A percentile compares a stretch with the other conserved stretches of the same genome.
These are phyloP conservation scores for Reticulitermes lucifugus DNA, from an alignment of 2,888 invertebrate species.

Conservation along the genomic window DNA sequence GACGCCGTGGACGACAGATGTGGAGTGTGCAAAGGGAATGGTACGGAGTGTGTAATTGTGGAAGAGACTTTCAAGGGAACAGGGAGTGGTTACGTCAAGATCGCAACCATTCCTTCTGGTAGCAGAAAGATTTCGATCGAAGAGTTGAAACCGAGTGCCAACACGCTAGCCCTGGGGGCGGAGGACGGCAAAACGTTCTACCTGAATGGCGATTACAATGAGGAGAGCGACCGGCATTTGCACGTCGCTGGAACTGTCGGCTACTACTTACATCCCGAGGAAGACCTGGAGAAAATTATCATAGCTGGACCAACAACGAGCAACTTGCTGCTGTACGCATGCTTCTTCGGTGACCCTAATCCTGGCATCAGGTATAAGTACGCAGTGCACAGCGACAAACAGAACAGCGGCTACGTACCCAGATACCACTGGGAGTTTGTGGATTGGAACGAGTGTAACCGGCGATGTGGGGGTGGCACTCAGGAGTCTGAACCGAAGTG, in stretches of 20 bases:
- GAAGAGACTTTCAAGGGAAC: constrained; percentile 63
- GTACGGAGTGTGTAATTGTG: constrained; percentile 56
- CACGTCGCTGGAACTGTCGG: constrained; percentile 65
- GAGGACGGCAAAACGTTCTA: constrained; percentile 66
- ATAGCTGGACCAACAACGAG: constrained; percentile 73
- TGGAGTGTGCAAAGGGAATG: constrained; percentile 77
- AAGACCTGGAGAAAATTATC: constrained; percentile 68
- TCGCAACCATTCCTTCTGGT: constrained; percentile 70
- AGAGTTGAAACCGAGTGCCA: constrained; percentile 68
- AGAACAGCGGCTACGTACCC: constrained; percentile 63
- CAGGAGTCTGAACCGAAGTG: constrained; percentile 70
- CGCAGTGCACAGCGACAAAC: constrained; percentile 69
- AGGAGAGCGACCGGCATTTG: constrained; percentile 60
- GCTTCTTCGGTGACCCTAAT: constrained; percentile 48
- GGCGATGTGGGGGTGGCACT: constrained; percentile 81
- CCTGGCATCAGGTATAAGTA: constrained; percentile 7
- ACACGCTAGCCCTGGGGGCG: constrained; percentile 70
- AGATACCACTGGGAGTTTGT: constrained; percentile 80
- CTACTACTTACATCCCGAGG: constrained; percentile 66
- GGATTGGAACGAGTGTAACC: constrained; percentile 85
- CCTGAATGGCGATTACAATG: constrained; percentile 70
- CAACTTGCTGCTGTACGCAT: constrained; percentile 67
- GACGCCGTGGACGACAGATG: constrained; percentile 74
- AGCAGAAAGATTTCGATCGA: constrained; percentile 72
- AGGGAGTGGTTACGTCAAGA: constrained; percentile 69